phyloP scores from a whole-genome alignment of 2,888 invertebrate genomes.

The Oasisia sp. region DNA sequence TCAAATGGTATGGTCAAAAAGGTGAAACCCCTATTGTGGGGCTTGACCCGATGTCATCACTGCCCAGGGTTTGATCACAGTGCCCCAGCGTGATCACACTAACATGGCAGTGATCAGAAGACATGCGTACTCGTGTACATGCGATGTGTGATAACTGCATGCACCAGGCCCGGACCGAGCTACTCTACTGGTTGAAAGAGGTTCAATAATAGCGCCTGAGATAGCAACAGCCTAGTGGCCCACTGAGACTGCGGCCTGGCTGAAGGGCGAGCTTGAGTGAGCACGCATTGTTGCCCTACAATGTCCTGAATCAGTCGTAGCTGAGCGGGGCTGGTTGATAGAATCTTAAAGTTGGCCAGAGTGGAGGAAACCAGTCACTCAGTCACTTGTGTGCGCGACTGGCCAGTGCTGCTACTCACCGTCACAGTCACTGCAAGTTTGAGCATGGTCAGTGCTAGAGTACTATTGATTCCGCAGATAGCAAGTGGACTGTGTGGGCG shows the following conservation, averaged over 20 bases:
- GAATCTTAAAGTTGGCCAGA: no score
- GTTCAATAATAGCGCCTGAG: not conserved
- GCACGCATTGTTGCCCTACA: not conserved
- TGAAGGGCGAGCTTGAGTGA: constrained; percentile 4
- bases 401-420: not conserved
- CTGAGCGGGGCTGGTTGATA: not conserved
- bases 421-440: not conserved
- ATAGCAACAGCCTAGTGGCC: not conserved
- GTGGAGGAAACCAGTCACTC: not conserved
- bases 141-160: not conserved
- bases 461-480: not conserved
- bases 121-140: not conserved
- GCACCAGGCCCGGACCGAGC: not conserved
- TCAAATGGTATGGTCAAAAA: not conserved
- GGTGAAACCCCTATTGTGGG: not conserved
- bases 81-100: not conserved
- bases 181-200: not conserved
- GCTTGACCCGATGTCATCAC: not conserved
- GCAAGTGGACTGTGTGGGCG: not conserved
- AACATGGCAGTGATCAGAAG: not conserved
- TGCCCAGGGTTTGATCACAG: not conserved
- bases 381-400: not conserved
- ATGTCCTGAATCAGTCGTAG: not conserved
- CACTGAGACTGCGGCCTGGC: not conserved
- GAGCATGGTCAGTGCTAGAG: not conserved